phyloP scores from a whole-genome alignment of 2,113 vertebrate genomes.

The Zosterops japonicus region DNA sequence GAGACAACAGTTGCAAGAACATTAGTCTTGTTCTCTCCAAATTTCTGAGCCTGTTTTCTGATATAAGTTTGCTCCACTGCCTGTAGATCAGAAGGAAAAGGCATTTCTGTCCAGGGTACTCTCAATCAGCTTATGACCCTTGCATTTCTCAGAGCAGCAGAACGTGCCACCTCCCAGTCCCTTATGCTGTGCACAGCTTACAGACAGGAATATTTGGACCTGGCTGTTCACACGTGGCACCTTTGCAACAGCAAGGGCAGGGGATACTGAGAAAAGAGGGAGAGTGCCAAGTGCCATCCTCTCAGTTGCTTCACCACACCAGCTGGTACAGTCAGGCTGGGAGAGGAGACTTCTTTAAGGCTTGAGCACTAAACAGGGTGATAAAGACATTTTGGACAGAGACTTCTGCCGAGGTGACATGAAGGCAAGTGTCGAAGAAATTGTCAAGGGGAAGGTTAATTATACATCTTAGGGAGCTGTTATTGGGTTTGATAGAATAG shows the following conservation, averaged over 20 bases:
- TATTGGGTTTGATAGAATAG: background rate
- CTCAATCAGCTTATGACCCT: background rate
- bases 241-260: background rate
- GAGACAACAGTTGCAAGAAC: background rate
- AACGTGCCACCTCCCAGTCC: too few species aligned
- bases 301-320: background rate
- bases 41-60: background rate
- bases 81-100: background rate
- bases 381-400: background rate
- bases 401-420: background rate
- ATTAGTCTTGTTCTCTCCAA: background rate
- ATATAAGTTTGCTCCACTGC: background rate
- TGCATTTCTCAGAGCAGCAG: background rate
- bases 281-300: background rate
- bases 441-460: slow-evolving; percentile 7
- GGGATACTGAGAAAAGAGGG: background rate
- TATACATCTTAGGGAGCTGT: background rate
- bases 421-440: background rate
- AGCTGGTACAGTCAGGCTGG: background rate
- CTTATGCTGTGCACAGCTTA: fast-evolving
- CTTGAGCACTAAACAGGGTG: background rate
- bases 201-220: background rate
- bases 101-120: background rate
- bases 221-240: background rate
- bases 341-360: background rate